A percentile compares a stretch with the other conserved stretches of the same genome.
Evolutionary conservation across 2,888 invertebrate species (phyloP).

Genomic region (Chironomus riparius): DNA sequence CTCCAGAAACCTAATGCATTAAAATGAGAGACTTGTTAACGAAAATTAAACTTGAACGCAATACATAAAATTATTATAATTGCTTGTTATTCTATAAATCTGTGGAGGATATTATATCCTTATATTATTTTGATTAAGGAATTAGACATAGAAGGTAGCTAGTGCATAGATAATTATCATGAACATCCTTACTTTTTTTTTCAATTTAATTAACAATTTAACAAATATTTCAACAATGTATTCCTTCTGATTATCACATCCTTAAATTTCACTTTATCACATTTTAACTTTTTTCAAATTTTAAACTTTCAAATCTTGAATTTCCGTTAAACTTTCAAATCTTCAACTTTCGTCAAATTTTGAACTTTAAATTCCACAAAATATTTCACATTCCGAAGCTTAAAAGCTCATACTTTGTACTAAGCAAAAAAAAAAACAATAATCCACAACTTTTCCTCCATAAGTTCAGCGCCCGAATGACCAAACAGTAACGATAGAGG

Average conservation of each 20-base stretch:
- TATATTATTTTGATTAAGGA: too few relatives aligned
- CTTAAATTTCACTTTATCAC: neutral
- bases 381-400: neutral
- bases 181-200: too few relatives aligned
- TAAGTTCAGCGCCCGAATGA: conserved; percentile 18
- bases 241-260: neutral
- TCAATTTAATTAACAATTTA: too few relatives aligned
- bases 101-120: too few relatives aligned
- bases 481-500: neutral
- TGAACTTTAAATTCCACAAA: neutral
- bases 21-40: neutral
- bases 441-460: neutral
- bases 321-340: too few relatives aligned
- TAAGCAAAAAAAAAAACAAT: neutral
- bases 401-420: neutral
- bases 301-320: too few relatives aligned
- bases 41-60: neutral
- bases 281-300: neutral
- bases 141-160: too few relatives aligned
- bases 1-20: neutral
- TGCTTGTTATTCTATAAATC: too few relatives aligned
- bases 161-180: too few relatives aligned
- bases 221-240: neutral
- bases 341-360: too few relatives aligned
- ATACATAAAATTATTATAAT: neutral